Evolutionary conservation across 2,113 vertebrate genomes (phyloP).

Genomic region (Taxidea taxus): DNA sequence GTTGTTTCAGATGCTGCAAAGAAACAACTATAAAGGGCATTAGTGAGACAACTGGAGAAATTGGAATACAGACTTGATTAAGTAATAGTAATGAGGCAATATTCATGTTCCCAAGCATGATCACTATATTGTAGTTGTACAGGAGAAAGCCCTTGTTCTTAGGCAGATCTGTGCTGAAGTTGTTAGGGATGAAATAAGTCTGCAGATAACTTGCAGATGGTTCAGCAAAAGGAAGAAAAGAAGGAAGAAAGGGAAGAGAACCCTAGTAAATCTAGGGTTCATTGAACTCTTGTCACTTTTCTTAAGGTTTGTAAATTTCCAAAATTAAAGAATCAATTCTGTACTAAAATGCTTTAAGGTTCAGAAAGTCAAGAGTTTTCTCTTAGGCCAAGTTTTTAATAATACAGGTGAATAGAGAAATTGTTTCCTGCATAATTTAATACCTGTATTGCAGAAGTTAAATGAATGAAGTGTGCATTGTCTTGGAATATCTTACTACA

Average conservation of each 20-base stretch:
- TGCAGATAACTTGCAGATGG: neutral
- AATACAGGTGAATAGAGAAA: neutral
- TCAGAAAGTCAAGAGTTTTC: neutral
- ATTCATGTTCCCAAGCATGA: neutral
- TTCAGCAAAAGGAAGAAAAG: neutral
- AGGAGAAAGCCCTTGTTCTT: neutral
- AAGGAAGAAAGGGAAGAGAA: neutral
- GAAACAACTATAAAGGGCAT: neutral
- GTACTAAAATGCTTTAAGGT: neutral
- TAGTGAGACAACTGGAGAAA: neutral
- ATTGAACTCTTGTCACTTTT: neutral
- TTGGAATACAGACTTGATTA: neutral
- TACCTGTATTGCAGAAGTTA: neutral
- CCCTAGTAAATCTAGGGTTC: neutral
- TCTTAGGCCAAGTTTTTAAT: neutral
- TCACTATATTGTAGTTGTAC: neutral
- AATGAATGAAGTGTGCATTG: neutral
- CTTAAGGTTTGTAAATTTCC: neutral
- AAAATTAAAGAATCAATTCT: neutral
- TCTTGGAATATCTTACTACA: neutral
- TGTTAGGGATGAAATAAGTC: neutral
- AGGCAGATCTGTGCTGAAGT: neutral
- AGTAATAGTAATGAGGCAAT: neutral
- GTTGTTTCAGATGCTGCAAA: slow-evolving; percentile 14
- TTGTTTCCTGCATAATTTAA: neutral